phyloP scores from a whole-genome alignment of 2,797 vertebrate genomes.

The Macrochelys suwanniensis region DNA sequence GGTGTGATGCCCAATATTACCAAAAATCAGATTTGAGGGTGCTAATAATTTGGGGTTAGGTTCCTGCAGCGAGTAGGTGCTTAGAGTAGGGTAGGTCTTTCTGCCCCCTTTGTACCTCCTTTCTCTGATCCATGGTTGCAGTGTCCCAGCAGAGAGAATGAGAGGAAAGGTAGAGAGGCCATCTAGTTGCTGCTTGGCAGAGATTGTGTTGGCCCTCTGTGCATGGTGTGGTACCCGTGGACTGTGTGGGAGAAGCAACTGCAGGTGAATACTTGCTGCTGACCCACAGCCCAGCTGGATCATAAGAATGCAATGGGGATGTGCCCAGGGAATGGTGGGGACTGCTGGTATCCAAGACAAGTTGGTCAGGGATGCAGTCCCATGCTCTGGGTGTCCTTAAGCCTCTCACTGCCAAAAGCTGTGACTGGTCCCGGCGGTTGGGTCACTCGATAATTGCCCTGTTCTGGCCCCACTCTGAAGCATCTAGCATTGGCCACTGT shows the following conservation, averaged over 20 bases:
- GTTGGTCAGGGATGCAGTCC: neutral
- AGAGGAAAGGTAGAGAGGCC: neutral
- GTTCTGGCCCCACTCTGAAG: neutral
- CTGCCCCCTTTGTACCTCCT: neutral
- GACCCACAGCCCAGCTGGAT: accelerated
- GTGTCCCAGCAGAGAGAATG: neutral
- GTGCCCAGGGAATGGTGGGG: neutral
- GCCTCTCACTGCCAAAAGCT: neutral
- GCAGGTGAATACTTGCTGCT: neutral
- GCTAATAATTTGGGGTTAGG: neutral
- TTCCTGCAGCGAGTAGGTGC: accelerated
- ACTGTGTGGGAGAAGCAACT: neutral
- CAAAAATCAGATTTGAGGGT: neutral
- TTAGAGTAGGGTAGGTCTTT: neutral
- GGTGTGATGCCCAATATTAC: neutral
- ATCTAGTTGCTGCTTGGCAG: neutral
- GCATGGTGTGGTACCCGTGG: too few species aligned
- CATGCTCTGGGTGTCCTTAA: neutral
- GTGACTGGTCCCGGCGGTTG: neutral
- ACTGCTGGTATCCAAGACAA: neutral
- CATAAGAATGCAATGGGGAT: neutral
- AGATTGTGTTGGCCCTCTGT: neutral
- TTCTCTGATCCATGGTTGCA: neutral
- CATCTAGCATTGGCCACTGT: too few species aligned
- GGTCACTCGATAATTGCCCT: neutral